These are phyloP conservation scores for Bubalus kerabau DNA, from an alignment of 2,113 vertebrate genomes.

Conservation along the genomic window DNA sequence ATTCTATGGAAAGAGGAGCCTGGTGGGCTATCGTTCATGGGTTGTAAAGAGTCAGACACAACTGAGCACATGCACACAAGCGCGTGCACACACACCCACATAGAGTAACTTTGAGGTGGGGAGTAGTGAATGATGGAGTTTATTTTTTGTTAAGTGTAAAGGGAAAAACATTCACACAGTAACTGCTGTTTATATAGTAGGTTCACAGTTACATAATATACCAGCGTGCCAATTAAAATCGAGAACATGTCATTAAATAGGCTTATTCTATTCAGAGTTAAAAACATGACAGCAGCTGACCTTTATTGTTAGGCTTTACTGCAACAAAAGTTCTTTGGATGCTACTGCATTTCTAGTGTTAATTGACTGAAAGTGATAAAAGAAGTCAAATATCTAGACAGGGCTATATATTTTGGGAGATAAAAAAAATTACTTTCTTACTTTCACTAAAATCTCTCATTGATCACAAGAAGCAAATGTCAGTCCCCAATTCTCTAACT, in stretches of 20 bases:
- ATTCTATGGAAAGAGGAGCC: too few species aligned
- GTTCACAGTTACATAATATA: background rate
- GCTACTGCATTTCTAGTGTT: background rate
- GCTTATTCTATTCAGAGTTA: background rate
- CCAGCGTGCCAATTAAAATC: conserved; percentile 19
- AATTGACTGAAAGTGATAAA: conserved; percentile 37
- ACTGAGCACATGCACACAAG: too few species aligned
- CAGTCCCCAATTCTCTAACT: background rate
- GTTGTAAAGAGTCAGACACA: too few species aligned
- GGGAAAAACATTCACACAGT: background rate
- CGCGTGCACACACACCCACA: too few species aligned
- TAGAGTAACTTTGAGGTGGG: background rate
- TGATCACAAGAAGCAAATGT: conserved; percentile 2
- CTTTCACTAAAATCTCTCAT: conserved; percentile 3
- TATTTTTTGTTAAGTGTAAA: background rate
- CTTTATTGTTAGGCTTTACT: background rate
- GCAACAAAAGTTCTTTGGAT: background rate
- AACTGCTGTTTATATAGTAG: background rate
- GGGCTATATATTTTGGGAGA: background rate
- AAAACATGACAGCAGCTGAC: background rate
- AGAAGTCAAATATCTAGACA: conserved; percentile 32
- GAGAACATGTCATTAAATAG: background rate
- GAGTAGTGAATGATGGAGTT: background rate
- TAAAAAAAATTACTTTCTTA: background rate
- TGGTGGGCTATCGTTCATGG: too few species aligned